Evolutionary conservation across 30 jellyfish, hydroid and myxozoan genomes (phyloP), one percentile per base, ranked within the genome.

Genomic region (Turritopsis dohrnii): DNA sequence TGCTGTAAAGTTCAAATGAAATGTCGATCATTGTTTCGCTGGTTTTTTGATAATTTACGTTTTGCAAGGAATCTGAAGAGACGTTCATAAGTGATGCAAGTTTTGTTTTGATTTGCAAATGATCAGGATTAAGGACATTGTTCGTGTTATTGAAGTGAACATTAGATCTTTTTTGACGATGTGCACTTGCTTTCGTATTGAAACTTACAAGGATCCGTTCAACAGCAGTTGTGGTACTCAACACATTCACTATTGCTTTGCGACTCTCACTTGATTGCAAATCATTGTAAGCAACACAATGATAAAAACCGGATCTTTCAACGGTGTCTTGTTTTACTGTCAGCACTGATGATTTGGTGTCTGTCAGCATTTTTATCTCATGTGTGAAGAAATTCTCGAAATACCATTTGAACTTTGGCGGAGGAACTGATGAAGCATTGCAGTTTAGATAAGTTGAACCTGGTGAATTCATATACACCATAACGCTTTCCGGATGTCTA

Each of bases 291-390:
- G 86, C 96, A 25, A 54, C 65, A 52, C 96, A 88, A 19, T 21
- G 52, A 65, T 88, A 88, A 28, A 74, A 82, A 21, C 96, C 96
- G 13, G 96, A 88, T 85, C 83, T 89, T 28, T 29, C 72, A 19
- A 83, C 52, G 21, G 72, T 75, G 31, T 88, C 73, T 41, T 88
- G 27, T 23, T 83, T 82, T 71, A 83, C 28, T 74, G 13, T 21
- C 27, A 88, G 28, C 79, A 83, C 52, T 20, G 96, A 52, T 20
- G 96, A 52, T 66, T 88, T 75, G 24, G 28, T 69, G 5, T 41
- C 60, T 7, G 81, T 54, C 81, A 88, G 52, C 21, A 4, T 65
- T 21, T 53, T 41, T 5, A 20, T 81, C 1, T 18, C 28, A 24
- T 83, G 52, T 27, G 79, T 54, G 73, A 65, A 76, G 54, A 88